A percentile compares a stretch with the other conserved stretches of the same genome.
These are phyloP conservation scores for Mormoops blainvillei DNA, from an alignment of 2,113 vertebrate genomes.

Conservation along the genomic window DNA sequence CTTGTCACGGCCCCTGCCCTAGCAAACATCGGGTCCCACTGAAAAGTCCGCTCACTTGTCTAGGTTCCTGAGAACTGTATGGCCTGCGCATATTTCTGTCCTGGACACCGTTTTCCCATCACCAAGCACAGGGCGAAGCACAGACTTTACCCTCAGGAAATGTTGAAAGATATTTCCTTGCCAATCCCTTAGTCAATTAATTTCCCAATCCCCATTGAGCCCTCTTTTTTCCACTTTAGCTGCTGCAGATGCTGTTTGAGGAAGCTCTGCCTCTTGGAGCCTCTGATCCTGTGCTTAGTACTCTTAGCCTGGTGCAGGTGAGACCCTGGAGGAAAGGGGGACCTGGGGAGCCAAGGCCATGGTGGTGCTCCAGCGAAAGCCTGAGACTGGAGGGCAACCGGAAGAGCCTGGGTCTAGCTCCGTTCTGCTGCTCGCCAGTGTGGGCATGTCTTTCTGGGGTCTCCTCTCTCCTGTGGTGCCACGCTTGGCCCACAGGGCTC, in stretches of 20 bases:
- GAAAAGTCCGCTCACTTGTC: neutral
- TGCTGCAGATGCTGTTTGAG: constrained; percentile 45
- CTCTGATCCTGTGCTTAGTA: neutral
- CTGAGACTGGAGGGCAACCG: neutral
- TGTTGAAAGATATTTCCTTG: neutral
- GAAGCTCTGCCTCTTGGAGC: neutral
- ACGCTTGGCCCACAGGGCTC: neutral
- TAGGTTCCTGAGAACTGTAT: neutral
- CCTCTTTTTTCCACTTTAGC: neutral
- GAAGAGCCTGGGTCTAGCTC: neutral
- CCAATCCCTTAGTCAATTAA: neutral
- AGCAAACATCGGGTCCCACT: neutral
- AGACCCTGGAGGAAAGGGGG: neutral
- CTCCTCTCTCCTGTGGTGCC: neutral
- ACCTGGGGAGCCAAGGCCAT: neutral
- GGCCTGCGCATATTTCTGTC: neutral
- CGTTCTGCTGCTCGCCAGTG: neutral
- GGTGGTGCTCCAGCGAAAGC: neutral
- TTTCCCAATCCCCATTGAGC: neutral
- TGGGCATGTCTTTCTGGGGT: neutral
- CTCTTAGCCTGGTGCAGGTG: constrained; percentile 65
- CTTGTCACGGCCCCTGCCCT: neutral
- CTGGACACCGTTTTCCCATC: neutral
- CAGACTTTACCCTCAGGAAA: neutral
- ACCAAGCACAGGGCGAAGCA: neutral